Evolutionary conservation across 2,113 vertebrate species (phyloP).

Genomic region (Oplegnathus fasciatus): DNA sequence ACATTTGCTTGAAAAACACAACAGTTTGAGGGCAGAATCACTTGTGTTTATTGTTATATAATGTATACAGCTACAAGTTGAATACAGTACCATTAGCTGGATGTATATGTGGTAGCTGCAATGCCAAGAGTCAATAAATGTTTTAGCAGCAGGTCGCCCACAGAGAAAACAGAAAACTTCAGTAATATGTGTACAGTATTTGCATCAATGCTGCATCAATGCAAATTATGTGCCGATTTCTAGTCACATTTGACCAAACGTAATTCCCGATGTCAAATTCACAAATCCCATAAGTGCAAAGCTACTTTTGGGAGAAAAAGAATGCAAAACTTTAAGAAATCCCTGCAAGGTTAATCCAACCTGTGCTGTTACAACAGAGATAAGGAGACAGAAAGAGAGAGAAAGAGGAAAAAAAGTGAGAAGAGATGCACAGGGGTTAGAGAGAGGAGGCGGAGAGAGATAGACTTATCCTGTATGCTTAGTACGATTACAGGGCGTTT

Average conservation of each 20-base stretch:
- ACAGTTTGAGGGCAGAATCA: not conserved
- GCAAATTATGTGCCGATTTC: not conserved
- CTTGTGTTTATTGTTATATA: not conserved
- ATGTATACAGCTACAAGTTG: not conserved
- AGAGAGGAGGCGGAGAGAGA: conserved; percentile 8
- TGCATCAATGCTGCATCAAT: not conserved
- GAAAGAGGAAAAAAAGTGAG: conserved; percentile 12
- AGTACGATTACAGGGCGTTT: conserved; percentile 34
- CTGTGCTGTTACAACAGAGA: conserved; percentile 36
- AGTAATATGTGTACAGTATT: not conserved
- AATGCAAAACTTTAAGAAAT: conserved; percentile 27
- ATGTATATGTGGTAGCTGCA: not conserved
- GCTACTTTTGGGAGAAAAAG: conserved; percentile 13
- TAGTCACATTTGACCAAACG: not conserved
- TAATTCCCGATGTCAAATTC: not conserved
- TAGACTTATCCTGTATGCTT: conserved; percentile 37
- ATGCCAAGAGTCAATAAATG: not conserved
- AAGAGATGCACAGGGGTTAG: conserved; percentile 30
- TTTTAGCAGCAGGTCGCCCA: not conserved
- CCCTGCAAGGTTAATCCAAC: conserved; percentile 39
- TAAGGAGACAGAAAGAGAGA: conserved; percentile 17
- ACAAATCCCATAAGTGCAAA: conserved; percentile 21
- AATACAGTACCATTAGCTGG: not conserved
- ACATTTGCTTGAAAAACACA: not conserved
- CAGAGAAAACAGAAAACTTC: conserved; percentile 8